phyloP scores from a whole-genome alignment of 2,113 vertebrate genomes.

The Dipodomys merriami region DNA sequence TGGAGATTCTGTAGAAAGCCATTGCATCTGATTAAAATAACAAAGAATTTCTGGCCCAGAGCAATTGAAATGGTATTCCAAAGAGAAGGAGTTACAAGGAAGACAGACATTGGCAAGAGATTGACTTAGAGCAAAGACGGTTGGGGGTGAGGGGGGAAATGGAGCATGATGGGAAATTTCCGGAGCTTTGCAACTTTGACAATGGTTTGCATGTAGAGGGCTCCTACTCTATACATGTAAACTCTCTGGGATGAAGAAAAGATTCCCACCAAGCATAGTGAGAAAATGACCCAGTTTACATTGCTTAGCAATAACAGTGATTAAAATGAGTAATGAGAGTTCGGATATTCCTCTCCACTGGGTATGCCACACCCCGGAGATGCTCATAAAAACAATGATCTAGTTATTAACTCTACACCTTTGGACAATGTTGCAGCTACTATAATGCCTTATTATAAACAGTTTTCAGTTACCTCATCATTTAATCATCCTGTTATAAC shows the following conservation, averaged over 20 bases:
- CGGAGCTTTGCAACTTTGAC: neutral
- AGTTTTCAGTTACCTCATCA: neutral
- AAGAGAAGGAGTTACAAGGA: neutral
- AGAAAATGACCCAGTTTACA: constrained; percentile 59
- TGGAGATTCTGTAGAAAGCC: neutral
- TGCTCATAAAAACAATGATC: constrained; percentile 68
- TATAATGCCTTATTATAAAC: neutral
- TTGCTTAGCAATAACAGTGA: constrained; percentile 48
- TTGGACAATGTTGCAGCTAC: constrained; percentile 11
- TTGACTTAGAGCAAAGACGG: neutral
- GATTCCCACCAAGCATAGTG: constrained; percentile 49
- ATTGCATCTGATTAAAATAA: neutral
- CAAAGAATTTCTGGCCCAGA: neutral
- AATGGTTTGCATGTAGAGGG: neutral
- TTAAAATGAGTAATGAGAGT: constrained; percentile 53
- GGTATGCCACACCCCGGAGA: constrained; percentile 64
- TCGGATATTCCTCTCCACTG: constrained; percentile 57
- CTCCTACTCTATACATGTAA: neutral
- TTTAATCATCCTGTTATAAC: constrained; percentile 1
- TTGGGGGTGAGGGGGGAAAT: neutral
- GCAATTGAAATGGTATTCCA: neutral
- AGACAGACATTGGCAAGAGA: neutral
- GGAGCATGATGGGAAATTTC: neutral
- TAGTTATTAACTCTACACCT: constrained; percentile 50
- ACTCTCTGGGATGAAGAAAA: neutral